Evolutionary conservation across 2,113 vertebrate genomes (phyloP).

Genomic region (Onychorhynchus coronatus): DNA sequence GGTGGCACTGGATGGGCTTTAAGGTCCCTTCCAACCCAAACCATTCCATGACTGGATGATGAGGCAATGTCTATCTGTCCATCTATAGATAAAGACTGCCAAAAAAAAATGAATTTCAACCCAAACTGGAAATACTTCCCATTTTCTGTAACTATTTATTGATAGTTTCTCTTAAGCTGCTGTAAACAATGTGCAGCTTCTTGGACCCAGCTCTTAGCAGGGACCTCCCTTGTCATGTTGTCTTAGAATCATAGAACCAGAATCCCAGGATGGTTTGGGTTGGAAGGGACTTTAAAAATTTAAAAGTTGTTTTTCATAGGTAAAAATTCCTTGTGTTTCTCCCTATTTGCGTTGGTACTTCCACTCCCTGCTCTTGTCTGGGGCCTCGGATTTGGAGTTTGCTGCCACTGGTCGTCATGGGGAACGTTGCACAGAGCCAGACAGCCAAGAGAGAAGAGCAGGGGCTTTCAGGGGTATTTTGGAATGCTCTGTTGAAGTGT

Average conservation of each 20-base stretch:
- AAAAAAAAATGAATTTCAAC: no score
- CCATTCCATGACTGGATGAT: neutral
- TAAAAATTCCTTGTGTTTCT: neutral
- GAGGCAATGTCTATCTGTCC: no score
- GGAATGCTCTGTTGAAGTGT: neutral
- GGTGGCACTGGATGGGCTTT: neutral
- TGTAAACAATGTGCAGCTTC: no score
- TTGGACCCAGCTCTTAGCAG: neutral
- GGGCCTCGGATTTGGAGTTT: neutral
- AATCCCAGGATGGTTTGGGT: neutral
- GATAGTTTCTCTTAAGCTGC: no score
- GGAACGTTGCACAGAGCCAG: neutral
- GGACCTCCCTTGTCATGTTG: neutral
- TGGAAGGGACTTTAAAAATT: neutral
- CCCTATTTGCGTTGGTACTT: neutral
- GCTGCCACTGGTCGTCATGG: neutral
- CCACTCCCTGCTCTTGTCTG: neutral
- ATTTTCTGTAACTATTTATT: no score
- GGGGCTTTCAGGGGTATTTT: neutral
- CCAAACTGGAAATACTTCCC: no score
- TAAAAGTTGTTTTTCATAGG: neutral
- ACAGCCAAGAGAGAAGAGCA: neutral
- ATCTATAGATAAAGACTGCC: no score
- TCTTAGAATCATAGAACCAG: neutral
- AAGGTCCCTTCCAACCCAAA: neutral